phyloP scores from a whole-genome alignment of 2,888 invertebrate genomes.

The Chymomyza amoena region DNA sequence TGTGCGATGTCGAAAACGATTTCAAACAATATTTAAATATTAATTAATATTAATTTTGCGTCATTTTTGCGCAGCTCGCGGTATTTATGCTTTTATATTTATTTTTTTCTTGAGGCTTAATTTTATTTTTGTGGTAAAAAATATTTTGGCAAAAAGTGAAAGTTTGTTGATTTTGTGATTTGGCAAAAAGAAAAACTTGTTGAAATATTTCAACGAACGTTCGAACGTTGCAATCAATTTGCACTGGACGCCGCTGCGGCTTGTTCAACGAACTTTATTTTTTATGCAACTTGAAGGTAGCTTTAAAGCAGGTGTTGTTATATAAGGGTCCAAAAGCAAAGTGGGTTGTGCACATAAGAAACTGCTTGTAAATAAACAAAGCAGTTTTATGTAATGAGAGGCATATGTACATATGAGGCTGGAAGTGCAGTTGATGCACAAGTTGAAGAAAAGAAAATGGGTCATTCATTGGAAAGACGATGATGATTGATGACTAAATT shows the following conservation, averaged over 20 bases:
- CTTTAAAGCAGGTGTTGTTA: background rate
- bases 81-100: slow-evolving; percentile 31
- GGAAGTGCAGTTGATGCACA: background rate
- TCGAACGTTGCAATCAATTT: slow-evolving; percentile 49
- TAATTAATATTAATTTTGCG: slow-evolving; percentile 54
- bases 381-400: background rate
- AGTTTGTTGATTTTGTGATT: slow-evolving; percentile 49
- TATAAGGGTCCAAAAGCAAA: background rate
- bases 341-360: background rate
- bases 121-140: background rate
- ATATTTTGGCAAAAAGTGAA: slow-evolving; percentile 41
- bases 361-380: background rate
- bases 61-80: slow-evolving; percentile 5
- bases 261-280: background rate
- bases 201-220: slow-evolving; percentile 30
- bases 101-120: background rate
- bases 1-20: background rate
- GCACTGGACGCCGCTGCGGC: slow-evolving; percentile 5
- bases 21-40: slow-evolving; percentile 48
- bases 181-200: slow-evolving; percentile 44
- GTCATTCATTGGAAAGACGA: background rate
- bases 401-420: too few relatives aligned
- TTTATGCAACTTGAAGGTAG: background rate
- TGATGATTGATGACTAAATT: too few relatives aligned
- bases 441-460: background rate